Evolutionary conservation across 2,113 vertebrate species (phyloP).

Genomic region (Cyphomyrus plagiostoma): DNA sequence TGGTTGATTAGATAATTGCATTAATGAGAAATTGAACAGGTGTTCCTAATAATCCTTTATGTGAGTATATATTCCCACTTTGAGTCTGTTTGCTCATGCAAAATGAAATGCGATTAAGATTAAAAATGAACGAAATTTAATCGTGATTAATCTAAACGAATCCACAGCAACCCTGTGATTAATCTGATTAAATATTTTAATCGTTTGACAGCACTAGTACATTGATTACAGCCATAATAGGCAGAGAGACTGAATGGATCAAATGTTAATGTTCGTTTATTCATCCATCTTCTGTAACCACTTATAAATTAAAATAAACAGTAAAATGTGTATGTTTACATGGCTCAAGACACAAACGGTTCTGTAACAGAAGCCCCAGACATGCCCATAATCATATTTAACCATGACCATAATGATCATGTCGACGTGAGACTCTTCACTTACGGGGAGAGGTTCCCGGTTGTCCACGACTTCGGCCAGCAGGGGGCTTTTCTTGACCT

Average conservation of each 20-base stretch:
- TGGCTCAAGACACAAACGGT: not conserved
- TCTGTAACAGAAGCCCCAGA: not conserved
- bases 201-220: not conserved
- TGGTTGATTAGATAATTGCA: too few species aligned
- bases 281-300: too few species aligned
- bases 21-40: too few species aligned
- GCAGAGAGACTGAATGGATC: not conserved
- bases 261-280: not conserved
- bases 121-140: too few species aligned
- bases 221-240: not conserved
- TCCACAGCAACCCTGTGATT: too few species aligned
- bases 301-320: too few species aligned
- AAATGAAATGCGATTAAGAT: too few species aligned
- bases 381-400: not conserved
- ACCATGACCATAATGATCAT: not conserved
- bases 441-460: slow-evolving; percentile 71
- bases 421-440: slow-evolving; percentile 34
- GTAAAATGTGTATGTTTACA: not conserved
- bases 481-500: slow-evolving; percentile 68
- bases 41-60: too few species aligned
- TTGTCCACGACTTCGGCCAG: slow-evolving; percentile 67
- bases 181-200: too few species aligned
- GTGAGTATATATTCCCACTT: too few species aligned
- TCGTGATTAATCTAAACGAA: too few species aligned
- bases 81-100: too few species aligned